Conservation (phyloP, 2,888 invertebrate genomes). For the Saturnia japonica region DNA sequence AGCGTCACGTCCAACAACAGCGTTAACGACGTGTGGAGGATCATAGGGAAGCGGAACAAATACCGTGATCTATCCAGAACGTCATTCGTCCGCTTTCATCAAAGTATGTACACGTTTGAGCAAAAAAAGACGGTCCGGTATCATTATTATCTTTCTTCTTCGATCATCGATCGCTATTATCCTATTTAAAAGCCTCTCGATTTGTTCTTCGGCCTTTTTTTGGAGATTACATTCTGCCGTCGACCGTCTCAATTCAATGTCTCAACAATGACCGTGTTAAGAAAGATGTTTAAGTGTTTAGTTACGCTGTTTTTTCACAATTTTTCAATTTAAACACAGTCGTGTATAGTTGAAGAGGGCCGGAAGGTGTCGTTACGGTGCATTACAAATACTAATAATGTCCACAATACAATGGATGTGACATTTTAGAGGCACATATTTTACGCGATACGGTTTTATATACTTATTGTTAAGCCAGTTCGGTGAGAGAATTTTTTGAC, state of each 20-base stretch:
- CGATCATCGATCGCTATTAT: constrained; percentile 81
- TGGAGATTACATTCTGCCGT: constrained; percentile 64
- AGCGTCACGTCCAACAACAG: constrained; percentile 72
- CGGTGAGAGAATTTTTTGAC: neutral
- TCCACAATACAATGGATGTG: constrained; percentile 48
- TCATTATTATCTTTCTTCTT: constrained; percentile 79
- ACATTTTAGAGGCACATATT: constrained; percentile 35
- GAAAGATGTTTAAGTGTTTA: constrained; percentile 82
- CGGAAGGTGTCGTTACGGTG: constrained; percentile 80
- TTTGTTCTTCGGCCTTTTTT: constrained; percentile 74
- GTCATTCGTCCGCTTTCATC: constrained; percentile 66
- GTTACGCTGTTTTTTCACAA: constrained; percentile 80
- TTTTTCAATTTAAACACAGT: constrained; percentile 78
- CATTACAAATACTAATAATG: constrained; percentile 72
- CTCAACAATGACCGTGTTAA: constrained; percentile 76
- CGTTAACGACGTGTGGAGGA: constrained; percentile 79
- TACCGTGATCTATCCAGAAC: constrained; percentile 64
- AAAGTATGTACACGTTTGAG: constrained; percentile 58
- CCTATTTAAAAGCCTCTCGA: constrained; percentile 80
- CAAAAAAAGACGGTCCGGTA: constrained; percentile 73
- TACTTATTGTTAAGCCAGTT: neutral
- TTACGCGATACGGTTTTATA: constrained; percentile 7
- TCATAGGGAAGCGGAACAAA: constrained; percentile 78
- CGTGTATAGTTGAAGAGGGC: constrained; percentile 74
- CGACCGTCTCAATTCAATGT: constrained; percentile 72